These are phyloP conservation scores for Zoanthus gigantus DNA, from an alignment of 92 coral and sea anemone species.

Conservation along the genomic window DNA sequence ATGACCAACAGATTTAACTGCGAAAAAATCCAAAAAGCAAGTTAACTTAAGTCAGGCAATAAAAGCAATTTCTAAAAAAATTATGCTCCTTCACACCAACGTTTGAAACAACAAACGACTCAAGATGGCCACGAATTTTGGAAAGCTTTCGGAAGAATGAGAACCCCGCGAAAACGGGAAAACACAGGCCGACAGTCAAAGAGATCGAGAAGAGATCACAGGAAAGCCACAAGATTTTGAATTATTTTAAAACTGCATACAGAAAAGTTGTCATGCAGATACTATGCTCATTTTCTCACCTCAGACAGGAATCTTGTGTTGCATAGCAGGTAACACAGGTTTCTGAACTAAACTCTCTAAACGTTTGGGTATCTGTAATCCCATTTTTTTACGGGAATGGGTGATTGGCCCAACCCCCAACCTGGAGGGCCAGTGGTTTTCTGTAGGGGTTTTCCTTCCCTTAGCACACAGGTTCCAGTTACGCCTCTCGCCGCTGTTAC, in stretches of 20 bases:
- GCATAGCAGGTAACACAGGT: too few relatives aligned
- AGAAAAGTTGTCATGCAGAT: background rate
- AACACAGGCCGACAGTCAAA: background rate
- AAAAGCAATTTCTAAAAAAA: background rate
- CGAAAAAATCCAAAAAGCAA: background rate
- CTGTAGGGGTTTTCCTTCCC: too few relatives aligned
- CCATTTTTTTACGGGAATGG: too few relatives aligned
- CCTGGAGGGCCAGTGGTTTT: too few relatives aligned
- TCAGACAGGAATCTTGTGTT: too few relatives aligned
- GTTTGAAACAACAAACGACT: background rate
- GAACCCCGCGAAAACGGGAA: slow-evolving; percentile 3
- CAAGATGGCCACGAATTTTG: background rate
- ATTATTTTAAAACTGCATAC: background rate
- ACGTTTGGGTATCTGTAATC: too few relatives aligned
- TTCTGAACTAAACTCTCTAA: too few relatives aligned
- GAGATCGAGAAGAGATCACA: background rate
- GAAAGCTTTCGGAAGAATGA: background rate
- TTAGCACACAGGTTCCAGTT: too few relatives aligned
- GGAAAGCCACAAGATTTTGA: background rate
- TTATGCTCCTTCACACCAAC: background rate
- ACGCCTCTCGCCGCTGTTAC: too few relatives aligned
- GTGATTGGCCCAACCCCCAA: too few relatives aligned
- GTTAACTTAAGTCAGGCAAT: background rate
- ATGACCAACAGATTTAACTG: background rate
- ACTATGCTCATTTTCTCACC: too few relatives aligned